Conservation (phyloP, 1,140 invertebrate genomes). For the Drosophila melanica region DNA sequence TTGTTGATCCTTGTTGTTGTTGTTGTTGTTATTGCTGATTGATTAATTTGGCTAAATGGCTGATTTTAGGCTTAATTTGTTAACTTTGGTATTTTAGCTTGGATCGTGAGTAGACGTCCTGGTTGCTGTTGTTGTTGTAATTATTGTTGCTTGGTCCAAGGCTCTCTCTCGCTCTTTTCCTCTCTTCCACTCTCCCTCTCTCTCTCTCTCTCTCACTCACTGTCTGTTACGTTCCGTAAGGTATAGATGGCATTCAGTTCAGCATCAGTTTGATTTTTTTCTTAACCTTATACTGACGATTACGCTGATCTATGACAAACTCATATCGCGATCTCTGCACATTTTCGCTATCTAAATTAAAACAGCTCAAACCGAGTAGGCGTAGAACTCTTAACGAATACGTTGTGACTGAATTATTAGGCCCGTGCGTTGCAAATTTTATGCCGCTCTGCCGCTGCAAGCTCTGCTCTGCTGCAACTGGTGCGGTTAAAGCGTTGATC, state of each 20-base stretch:
- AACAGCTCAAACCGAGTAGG: conserved; percentile 75
- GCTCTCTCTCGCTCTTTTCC: conserved; percentile 16
- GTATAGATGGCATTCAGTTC: conserved; percentile 28
- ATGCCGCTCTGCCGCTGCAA: conserved; percentile 41
- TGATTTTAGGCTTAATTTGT: conserved; percentile 63
- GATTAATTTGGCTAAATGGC: conserved; percentile 32
- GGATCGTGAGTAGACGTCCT: conserved; percentile 24
- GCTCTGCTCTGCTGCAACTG: conserved; percentile 35
- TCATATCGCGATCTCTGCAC: conserved; percentile 85
- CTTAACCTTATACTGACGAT: conserved; percentile 83
- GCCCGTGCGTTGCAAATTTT: conserved; percentile 66
- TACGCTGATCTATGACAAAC: conserved; percentile 83
- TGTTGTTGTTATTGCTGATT: conserved; percentile 16
- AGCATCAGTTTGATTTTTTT: conserved; percentile 81
- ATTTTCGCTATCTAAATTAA: conserved; percentile 83
- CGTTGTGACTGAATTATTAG: conserved; percentile 82
- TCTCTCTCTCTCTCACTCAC: conserved; percentile 2
- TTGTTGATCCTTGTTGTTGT: conserved; percentile 8
- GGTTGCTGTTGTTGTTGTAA: conserved; percentile 24
- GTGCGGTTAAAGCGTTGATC: conserved; percentile 31
- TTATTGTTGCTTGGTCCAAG: conserved; percentile 50
- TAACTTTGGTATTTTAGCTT: conserved; percentile 76
- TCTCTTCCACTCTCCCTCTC: conserved; percentile 1
- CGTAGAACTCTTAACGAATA: conserved; percentile 82
- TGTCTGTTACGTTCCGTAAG: conserved; percentile 25